These are phyloP conservation scores for Arctia plantaginis DNA, from an alignment of 2,888 invertebrate genomes.

Conservation along the genomic window DNA sequence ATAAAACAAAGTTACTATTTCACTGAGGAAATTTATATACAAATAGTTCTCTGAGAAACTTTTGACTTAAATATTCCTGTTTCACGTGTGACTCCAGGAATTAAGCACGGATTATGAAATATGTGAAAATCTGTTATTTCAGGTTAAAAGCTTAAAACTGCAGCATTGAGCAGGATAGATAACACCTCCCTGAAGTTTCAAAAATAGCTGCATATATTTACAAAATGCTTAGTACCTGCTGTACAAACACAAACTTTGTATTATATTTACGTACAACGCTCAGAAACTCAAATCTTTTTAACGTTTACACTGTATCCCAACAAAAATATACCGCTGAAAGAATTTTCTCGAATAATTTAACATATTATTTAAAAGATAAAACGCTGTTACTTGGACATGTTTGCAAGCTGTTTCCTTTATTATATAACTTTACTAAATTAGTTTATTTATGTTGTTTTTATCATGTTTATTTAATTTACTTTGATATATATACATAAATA, in stretches of 20 bases:
- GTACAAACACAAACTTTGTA: constrained; percentile 33
- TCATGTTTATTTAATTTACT: too few species aligned
- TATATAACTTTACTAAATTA: neutral
- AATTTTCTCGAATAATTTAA: constrained; percentile 42
- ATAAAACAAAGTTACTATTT: too few species aligned
- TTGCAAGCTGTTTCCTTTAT: neutral
- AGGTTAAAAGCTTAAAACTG: too few species aligned
- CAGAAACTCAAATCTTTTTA: constrained; percentile 39
- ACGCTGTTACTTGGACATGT: constrained; percentile 6
- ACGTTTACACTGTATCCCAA: constrained; percentile 31
- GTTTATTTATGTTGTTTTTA: neutral
- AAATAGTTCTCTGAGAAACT: too few species aligned
- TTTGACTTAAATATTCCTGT: too few species aligned
- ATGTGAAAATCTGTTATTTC: too few species aligned
- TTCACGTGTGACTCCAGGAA: too few species aligned
- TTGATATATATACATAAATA: too few species aligned
- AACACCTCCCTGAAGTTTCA: neutral
- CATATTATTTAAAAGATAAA: constrained; percentile 43
- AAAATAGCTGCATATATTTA: neutral
- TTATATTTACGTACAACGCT: constrained; percentile 26
- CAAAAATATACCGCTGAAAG: constrained; percentile 35
- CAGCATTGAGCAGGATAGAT: neutral
- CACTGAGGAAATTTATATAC: neutral
- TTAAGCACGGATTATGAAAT: neutral
- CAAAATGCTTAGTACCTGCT: constrained; percentile 10